Conservation (phyloP, 2,888 invertebrate species). For the Beris chalybata region DNA sequence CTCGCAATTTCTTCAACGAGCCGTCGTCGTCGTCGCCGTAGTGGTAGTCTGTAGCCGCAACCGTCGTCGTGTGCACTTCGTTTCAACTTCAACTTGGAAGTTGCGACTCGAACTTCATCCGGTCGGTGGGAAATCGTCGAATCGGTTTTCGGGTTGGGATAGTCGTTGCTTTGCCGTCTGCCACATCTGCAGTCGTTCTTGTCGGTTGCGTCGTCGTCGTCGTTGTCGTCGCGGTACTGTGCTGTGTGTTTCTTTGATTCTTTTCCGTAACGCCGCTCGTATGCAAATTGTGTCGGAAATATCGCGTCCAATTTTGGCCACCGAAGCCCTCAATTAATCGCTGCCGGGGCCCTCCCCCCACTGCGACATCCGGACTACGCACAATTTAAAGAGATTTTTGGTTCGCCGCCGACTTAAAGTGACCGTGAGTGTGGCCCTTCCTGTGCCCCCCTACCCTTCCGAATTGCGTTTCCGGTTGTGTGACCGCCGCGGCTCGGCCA, state of each 20-base stretch:
- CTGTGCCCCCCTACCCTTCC: no score
- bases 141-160: conserved; percentile 20
- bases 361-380: no score
- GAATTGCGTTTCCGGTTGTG: no score
- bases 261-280: neutral
- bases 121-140: conserved; percentile 15
- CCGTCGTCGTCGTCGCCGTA: conserved; percentile 1
- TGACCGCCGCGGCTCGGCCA: no score
- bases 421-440: no score
- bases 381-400: no score
- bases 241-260: conserved; percentile 2
- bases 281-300: no score
- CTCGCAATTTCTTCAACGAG: neutral
- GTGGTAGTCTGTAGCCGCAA: conserved; percentile 7
- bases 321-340: no score
- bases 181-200: conserved; percentile 29
- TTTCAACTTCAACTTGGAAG: conserved; percentile 6
- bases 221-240: conserved; percentile 6
- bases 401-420: no score
- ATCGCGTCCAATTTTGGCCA: no score
- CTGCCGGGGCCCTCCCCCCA: no score
- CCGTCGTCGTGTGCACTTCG: conserved; percentile 21
- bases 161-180: conserved; percentile 23
- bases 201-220: conserved; percentile 7
- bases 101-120: conserved; percentile 12